A percentile compares a stretch with the other conserved stretches of the same genome.
These are phyloP conservation scores for Xestia c-nigrum DNA, from an alignment of 2,888 invertebrate species.

Conservation along the genomic window DNA sequence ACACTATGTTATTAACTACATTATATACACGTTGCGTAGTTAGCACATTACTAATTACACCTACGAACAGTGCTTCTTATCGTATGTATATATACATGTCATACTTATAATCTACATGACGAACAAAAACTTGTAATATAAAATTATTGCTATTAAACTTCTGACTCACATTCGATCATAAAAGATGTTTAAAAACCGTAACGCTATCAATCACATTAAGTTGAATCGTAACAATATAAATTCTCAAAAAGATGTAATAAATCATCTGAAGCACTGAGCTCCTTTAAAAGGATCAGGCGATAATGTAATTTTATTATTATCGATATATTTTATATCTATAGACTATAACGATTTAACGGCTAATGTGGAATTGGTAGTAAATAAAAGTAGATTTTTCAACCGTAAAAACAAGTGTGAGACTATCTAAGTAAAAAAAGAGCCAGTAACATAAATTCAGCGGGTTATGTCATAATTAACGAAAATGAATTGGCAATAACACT, in stretches of 20 bases:
- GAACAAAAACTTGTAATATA: not conserved
- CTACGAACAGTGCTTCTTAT: constrained; percentile 7
- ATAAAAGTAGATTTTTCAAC: not conserved
- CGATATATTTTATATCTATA: constrained; percentile 26
- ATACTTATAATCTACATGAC: not conserved
- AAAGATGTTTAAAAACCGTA: constrained; percentile 28
- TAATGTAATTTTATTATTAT: constrained; percentile 27
- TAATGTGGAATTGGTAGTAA: not conserved
- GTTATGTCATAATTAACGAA: constrained; percentile 27
- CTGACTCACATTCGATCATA: constrained; percentile 20
- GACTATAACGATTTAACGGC: not conserved
- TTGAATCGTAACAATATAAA: constrained; percentile 55
- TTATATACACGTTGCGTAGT: constrained; percentile 29
- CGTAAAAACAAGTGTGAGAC: not conserved
- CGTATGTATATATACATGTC: constrained; percentile 1
- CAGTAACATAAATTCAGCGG: constrained; percentile 5
- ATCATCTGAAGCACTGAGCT: constrained; percentile 47
- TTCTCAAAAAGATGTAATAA: constrained; percentile 49
- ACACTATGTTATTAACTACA: constrained; percentile 39
- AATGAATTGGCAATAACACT: constrained; percentile 46
- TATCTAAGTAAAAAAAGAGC: not conserved
- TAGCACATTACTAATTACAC: constrained; percentile 8
- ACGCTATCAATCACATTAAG: constrained; percentile 56
- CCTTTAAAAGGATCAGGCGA: constrained; percentile 34
- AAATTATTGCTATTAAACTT: constrained; percentile 19